These are phyloP conservation scores for Philonicus albiceps DNA, from an alignment of 2,888 invertebrate species.

Conservation along the genomic window DNA sequence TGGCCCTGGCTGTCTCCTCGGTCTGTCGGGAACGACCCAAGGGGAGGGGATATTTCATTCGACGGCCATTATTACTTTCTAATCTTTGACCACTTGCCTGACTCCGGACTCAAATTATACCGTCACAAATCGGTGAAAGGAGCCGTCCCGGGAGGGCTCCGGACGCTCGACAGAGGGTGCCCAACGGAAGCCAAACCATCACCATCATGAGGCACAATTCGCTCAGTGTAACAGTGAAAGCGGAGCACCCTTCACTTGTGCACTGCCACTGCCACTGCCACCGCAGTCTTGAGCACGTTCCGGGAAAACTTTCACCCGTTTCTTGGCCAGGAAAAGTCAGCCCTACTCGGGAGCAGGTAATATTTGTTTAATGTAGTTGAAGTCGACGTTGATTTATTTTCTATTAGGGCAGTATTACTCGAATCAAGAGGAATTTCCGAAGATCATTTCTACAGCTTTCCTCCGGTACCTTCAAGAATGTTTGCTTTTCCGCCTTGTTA, in stretches of 20 bases:
- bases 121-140: constrained; percentile 29
- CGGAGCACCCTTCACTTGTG: background rate
- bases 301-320: background rate
- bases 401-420: constrained; percentile 38
- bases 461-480: background rate
- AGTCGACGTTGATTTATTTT: constrained; percentile 40
- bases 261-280: background rate
- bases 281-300: background rate
- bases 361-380: constrained; percentile 42
- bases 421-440: constrained; percentile 32
- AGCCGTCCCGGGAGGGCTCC: background rate
- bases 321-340: background rate
- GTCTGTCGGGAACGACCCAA: constrained; percentile 32
- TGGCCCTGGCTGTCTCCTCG: background rate
- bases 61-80: constrained; percentile 52
- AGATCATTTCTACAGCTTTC: background rate
- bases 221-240: constrained; percentile 14
- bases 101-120: constrained; percentile 41
- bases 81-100: constrained; percentile 51
- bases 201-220: constrained; percentile 16
- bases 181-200: constrained; percentile 2
- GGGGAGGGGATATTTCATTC: constrained; percentile 46
- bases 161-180: background rate
- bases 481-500: background rate
- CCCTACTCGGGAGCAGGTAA: background rate